phyloP scores from a whole-genome alignment of 2,113 vertebrate species.

The Crotalus helleri region DNA sequence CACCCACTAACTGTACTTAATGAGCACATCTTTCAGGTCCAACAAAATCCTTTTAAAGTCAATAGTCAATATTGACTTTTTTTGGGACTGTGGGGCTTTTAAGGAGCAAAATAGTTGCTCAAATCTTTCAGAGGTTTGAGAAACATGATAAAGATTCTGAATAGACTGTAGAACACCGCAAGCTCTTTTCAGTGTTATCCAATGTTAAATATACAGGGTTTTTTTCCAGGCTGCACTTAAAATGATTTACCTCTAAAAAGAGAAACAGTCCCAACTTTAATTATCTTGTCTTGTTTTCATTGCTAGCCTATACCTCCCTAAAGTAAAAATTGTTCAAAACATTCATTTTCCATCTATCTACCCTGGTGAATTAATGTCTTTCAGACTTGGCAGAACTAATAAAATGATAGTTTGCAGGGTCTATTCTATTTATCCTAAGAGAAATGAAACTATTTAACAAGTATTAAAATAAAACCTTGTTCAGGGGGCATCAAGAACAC shows the following conservation, averaged over 20 bases:
- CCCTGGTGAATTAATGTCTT: background rate
- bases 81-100: background rate
- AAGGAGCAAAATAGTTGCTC: background rate
- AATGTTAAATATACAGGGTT: background rate
- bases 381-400: conserved; percentile 3
- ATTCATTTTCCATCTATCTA: background rate
- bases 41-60: background rate
- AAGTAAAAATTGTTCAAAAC: conserved; percentile 3
- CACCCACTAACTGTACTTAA: background rate
- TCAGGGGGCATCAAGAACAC: background rate
- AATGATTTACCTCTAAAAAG: background rate
- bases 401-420: conserved; percentile 7
- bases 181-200: background rate
- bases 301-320: background rate
- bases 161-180: background rate
- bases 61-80: background rate
- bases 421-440: conserved; percentile 13
- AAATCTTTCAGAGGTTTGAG: background rate
- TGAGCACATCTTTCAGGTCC: background rate
- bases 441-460: conserved; percentile 15
- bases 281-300: background rate
- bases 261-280: background rate
- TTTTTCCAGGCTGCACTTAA: background rate
- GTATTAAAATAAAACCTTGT: background rate
- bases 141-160: background rate